A percentile compares a stretch with the other conserved stretches of the same genome.
Conservation (phyloP, 2,888 invertebrate species). For the Vesta saturnalis region DNA sequence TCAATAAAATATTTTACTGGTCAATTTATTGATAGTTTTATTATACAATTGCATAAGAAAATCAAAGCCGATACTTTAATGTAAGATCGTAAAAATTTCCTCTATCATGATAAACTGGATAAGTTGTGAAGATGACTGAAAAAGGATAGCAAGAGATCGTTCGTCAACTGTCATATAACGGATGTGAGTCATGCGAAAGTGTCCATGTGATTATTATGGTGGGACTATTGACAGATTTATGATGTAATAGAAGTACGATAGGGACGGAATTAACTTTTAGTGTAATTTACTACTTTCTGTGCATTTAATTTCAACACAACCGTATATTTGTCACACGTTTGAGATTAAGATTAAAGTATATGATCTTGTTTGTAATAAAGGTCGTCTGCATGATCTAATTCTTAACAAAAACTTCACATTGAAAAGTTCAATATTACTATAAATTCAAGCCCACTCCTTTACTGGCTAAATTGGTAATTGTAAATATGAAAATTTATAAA, state of each 20-base stretch:
- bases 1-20: neutral
- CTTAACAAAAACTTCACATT: neutral
- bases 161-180: constrained; percentile 41
- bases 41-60: constrained; percentile 6
- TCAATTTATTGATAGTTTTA: neutral
- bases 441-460: neutral
- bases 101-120: neutral
- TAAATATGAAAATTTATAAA: constrained; percentile 2
- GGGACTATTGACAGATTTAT: constrained; percentile 50
- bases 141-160: constrained; percentile 28
- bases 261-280: constrained; percentile 34
- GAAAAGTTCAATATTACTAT: neutral
- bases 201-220: constrained; percentile 47
- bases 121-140: constrained; percentile 13
- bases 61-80: constrained; percentile 3
- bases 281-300: constrained; percentile 23
- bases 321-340: constrained; percentile 18
- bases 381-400: constrained; percentile 9
- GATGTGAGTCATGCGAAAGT: constrained; percentile 49
- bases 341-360: neutral
- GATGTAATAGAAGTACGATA: constrained; percentile 37
- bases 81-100: neutral
- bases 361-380: constrained; percentile 4
- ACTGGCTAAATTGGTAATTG: too few species aligned
- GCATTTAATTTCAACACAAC: constrained; percentile 21